These are phyloP conservation scores for Lamprologus callipterus DNA, from an alignment of 2,113 vertebrate species.

Conservation along the genomic window DNA sequence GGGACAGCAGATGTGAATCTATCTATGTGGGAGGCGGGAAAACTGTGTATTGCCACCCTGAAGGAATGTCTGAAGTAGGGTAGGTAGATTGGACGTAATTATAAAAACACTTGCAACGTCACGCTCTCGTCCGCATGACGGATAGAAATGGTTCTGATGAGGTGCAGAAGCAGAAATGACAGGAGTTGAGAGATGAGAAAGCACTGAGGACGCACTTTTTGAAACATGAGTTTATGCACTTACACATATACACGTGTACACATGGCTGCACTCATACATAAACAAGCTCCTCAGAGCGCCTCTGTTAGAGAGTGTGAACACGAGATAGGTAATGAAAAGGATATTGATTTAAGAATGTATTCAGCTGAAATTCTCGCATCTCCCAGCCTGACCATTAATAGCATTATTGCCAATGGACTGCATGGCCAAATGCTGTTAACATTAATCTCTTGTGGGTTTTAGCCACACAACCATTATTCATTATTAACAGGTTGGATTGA, in stretches of 20 bases:
- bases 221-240: neutral
- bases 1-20: neutral
- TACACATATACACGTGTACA: neutral
- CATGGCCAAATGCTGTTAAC: slow-evolving; percentile 28
- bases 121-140: neutral
- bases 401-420: slow-evolving; percentile 29
- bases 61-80: neutral
- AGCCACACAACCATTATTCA: slow-evolving; percentile 35
- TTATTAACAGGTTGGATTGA: slow-evolving; percentile 42
- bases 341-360: slow-evolving; percentile 57
- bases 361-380: slow-evolving; percentile 26
- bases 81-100: slow-evolving; percentile 9
- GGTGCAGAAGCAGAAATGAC: slow-evolving; percentile 1
- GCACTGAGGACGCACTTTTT: neutral
- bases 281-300: neutral
- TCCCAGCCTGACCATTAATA: slow-evolving; percentile 33
- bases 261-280: neutral
- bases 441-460: slow-evolving; percentile 27
- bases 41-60: neutral
- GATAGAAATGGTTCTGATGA: slow-evolving; percentile 10
- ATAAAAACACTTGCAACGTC: slow-evolving; percentile 31
- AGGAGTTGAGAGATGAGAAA: neutral
- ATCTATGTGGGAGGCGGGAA: neutral
- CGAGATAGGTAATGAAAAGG: slow-evolving; percentile 44
- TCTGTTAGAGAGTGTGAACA: neutral